Base-by-base conservation (phyloP, 2,888 invertebrate genomes). In the Patella pellucida region DNA sequence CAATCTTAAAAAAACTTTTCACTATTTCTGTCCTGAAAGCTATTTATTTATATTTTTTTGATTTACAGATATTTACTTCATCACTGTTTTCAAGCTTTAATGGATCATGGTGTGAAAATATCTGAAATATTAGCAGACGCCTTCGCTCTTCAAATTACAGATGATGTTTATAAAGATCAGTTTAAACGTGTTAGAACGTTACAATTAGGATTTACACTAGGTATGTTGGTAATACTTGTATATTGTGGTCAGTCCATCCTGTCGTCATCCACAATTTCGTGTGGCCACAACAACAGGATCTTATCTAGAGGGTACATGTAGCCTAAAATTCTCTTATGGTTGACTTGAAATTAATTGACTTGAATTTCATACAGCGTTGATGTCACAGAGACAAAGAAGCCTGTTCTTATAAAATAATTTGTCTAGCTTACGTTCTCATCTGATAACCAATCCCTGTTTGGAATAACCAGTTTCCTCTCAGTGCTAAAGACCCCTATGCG, bases 71-170 rank as follows among this genome's bases (percentile, higher is more conserved):
- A 94, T 75, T 92, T 94, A 76, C 91, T 96, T 56, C 92, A 95
- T 79, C 94, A 94, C 87, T 94, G 94, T 87, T 95, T 95, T 90
- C 91, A 93, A 92, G 92, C 93, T 3, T 92, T 94, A 78, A 94
- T 94, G 92, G 93, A 94, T 76, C 93, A 94, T 83, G 94, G 94
- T 72, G 92, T 93, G 31, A 91, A 92, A 84, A 92, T 94, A 51
- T 93, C 93, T 88, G 89, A 91, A 68, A 87, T 88, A 27, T 82
- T 91, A 31, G 87, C 90, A 14, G 85, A 87, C 51, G 83, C 85
- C 15, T 91, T 88, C 78, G 73, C 80, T 68, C 83, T 83, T n/a
- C 84, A 86, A 56, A 85, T 88, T 50, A 77, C 79, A 31, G 79
- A 81, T 12, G 69, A 78, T 12, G 68, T 76, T 5, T 75, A 79